These are phyloP conservation scores for Coracias cyanogaster DNA, from an alignment of 2,797 vertebrate genomes.

Conservation along the genomic window DNA sequence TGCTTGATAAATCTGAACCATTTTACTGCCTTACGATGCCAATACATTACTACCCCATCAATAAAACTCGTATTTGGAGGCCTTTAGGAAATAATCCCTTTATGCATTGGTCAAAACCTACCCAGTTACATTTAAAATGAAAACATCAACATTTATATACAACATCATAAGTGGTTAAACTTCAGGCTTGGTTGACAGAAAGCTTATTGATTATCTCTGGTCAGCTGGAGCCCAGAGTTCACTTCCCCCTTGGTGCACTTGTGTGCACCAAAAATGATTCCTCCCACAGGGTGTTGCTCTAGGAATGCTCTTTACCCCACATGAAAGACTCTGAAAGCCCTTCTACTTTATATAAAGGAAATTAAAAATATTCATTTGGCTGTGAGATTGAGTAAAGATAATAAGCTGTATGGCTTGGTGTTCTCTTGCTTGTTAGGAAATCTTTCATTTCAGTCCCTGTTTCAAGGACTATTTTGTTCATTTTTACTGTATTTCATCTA, in stretches of 20 bases:
- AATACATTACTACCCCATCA: not conserved
- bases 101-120: not conserved
- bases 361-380: not conserved
- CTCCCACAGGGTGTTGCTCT: not conserved
- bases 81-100: not conserved
- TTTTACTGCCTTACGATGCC: not conserved
- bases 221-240: not conserved
- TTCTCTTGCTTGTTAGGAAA: not conserved
- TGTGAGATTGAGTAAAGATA: not conserved
- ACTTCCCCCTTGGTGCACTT: not conserved
- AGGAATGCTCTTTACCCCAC: not conserved
- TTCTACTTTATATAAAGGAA: not conserved
- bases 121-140: not conserved
- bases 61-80: not conserved
- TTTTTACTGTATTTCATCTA: not conserved
- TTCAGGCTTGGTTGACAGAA: not conserved
- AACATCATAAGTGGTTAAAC: not conserved
- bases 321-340: not conserved
- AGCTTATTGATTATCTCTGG: not conserved
- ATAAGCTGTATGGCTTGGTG: not conserved
- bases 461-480: not conserved
- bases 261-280: not conserved
- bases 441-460: not conserved
- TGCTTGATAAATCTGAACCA: not conserved
- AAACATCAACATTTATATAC: not conserved